Evolutionary conservation across 2,113 vertebrate species (phyloP).

Genomic region (Toxotes jaculatrix): DNA sequence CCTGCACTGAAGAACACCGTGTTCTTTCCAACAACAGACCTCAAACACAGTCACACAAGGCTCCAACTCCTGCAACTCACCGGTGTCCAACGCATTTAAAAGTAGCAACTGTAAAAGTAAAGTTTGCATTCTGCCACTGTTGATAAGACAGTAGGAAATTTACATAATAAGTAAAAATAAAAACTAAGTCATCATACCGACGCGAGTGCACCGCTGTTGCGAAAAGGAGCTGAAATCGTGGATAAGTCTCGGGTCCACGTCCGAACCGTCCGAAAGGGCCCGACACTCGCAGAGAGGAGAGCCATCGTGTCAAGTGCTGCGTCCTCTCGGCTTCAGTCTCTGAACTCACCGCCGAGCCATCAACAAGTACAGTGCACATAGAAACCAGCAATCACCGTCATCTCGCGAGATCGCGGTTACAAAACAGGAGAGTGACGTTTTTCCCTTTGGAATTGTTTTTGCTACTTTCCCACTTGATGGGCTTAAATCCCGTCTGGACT

Average conservation of each 20-base stretch:
- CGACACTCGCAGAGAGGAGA: conserved; percentile 37
- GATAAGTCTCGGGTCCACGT: conserved; percentile 45
- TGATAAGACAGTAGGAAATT: not conserved
- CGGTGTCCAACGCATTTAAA: not conserved
- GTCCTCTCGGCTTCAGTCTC: not conserved
- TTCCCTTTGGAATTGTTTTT: too few relatives aligned
- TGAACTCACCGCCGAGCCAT: not conserved
- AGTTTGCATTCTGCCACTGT: not conserved
- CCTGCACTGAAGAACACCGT: conserved; percentile 12
- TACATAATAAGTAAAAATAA: conserved; percentile 13
- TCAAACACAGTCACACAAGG: fast-evolving
- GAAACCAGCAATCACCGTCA: fast-evolving
- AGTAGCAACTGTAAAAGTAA: not conserved
- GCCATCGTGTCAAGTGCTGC: conserved; percentile 39
- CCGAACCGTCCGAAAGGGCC: conserved; percentile 38
- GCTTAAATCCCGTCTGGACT: not conserved
- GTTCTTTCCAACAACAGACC: conserved; percentile 29
- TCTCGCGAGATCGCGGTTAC: conserved; percentile 52
- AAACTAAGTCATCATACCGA: conserved; percentile 45
- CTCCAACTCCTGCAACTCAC: not conserved
- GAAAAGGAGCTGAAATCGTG: conserved; percentile 23
- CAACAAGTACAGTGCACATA: not conserved
- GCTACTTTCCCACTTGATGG: not conserved
- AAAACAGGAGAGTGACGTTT: not conserved
- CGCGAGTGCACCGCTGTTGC: not conserved